Conservation (phyloP, 2,888 invertebrate genomes). For the Tethea ocularis region DNA sequence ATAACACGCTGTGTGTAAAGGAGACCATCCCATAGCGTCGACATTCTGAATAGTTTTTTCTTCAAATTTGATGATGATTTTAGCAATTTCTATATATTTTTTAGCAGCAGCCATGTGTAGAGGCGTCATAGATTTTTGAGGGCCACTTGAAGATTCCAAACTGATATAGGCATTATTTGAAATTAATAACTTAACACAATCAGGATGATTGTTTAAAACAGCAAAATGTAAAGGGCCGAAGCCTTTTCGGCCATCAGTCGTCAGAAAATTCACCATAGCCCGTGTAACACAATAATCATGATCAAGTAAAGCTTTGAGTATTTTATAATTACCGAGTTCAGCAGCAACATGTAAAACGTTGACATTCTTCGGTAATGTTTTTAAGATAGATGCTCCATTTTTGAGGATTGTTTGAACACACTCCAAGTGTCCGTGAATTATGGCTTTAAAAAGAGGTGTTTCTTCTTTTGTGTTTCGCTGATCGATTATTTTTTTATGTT, state of each 20-base stretch:
- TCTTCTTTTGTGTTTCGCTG: slow-evolving; percentile 58
- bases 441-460: slow-evolving; percentile 69
- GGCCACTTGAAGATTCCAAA: slow-evolving; percentile 10
- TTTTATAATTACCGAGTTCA: slow-evolving; percentile 69
- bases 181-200: slow-evolving; percentile 53
- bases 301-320: slow-evolving; percentile 75
- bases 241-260: slow-evolving; percentile 26
- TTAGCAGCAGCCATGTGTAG: slow-evolving; percentile 71
- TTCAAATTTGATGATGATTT: slow-evolving; percentile 63
- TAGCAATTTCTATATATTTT: slow-evolving; percentile 66
- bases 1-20: slow-evolving; percentile 78
- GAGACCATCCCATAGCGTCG: slow-evolving; percentile 57
- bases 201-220: slow-evolving; percentile 17
- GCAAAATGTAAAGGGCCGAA: slow-evolving; percentile 26
- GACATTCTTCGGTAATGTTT: slow-evolving; percentile 8
- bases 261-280: slow-evolving; percentile 44
- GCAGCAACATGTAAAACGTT: slow-evolving; percentile 29
- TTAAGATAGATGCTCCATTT: slow-evolving; percentile 55
- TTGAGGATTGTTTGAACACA: slow-evolving; percentile 62
- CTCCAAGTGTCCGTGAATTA: slow-evolving; percentile 55
- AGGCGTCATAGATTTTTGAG: slow-evolving; percentile 53
- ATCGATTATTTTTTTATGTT: slow-evolving; percentile 33
- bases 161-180: slow-evolving; percentile 22
- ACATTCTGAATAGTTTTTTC: slow-evolving; percentile 72
- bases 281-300: slow-evolving; percentile 53